Conservation (phyloP, 2,888 invertebrate genomes). For the Oscheius myriophilus region DNA sequence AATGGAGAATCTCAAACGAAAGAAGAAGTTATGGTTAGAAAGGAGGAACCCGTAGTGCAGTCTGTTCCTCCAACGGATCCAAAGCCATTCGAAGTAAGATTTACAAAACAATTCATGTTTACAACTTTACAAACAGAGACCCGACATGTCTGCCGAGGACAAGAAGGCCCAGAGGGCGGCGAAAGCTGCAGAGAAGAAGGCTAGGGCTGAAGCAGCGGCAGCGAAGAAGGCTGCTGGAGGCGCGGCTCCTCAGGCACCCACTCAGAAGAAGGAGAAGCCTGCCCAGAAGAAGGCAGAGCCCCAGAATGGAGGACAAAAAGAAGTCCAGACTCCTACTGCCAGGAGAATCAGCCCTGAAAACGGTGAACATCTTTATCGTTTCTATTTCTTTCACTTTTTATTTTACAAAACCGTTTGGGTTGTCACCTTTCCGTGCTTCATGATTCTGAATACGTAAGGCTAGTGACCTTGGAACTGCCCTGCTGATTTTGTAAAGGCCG, state of each 20-base stretch:
- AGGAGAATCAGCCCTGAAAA: constrained; percentile 1
- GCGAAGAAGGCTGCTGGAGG: constrained; percentile 30
- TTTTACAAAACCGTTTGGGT: no score
- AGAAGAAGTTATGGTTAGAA: constrained; percentile 14
- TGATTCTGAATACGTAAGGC: no score
- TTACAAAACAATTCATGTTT: no score
- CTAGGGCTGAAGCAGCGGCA: constrained; percentile 45
- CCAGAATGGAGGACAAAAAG: neutral
- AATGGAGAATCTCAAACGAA: constrained; percentile 12
- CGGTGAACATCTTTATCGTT: neutral
- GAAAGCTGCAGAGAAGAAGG: constrained; percentile 54
- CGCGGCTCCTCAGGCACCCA: neutral
- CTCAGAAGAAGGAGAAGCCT: neutral
- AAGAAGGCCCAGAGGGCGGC: constrained; percentile 46
- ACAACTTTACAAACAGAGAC: constrained; percentile 5
- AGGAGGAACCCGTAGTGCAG: neutral
- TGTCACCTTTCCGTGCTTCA: no score
- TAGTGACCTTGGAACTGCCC: no score
- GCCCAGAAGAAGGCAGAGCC: neutral
- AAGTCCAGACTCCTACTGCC: neutral
- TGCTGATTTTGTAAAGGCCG: no score
- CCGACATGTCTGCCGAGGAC: constrained; percentile 46
- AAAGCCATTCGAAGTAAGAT: no score
- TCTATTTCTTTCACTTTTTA: no score
- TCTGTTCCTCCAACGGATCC: no score